Base-by-base conservation (phyloP, 2,888 invertebrate species). In the Callosobruchus maculatus region DNA sequence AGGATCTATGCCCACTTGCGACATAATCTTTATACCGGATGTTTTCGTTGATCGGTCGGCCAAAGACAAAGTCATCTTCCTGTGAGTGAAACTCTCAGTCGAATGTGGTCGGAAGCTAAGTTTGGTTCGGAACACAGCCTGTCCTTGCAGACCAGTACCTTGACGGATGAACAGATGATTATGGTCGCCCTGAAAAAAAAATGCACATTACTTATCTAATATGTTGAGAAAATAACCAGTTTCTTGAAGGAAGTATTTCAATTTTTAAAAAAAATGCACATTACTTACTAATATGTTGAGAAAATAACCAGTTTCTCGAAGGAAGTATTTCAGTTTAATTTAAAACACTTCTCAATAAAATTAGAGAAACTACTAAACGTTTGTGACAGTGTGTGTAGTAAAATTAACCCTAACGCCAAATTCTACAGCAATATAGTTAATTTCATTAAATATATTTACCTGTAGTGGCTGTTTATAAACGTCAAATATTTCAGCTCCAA, bases 401-500 rank as follows among this genome's bases (percentile, higher is more conserved):
- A n/a, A n/a, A n/a, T n/a, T n/a, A n/a, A n/a, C n/a, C n/a, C n/a
- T n/a, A n/a, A n/a, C n/a, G n/a, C n/a, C n/a, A n/a, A n/a, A n/a
- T n/a, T n/a, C n/a, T n/a, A n/a, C n/a, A n/a, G n/a, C n/a, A n/a
- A n/a, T n/a, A n/a, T n/a, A n/a, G n/a, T n/a, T n/a, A n/a, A n/a
- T n/a, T n/a, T n/a, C n/a, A n/a, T 1, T 21, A 21, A 18, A 5
- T 70, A 66, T 49, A 18, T 22, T 87, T 82, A 92, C 92, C 84
- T 95, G 95, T 20, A 97, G 87, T 0, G 97, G 96, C 86, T 98
- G 97, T 80, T 95, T 95, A 86, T 98, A 97, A 0, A 99, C 96
- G 86, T 99, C 99, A 86, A 99, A 99, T 80, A 99, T 97, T 90
- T 99, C 99, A 49, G 95, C 94, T 22, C 99, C 99, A 74, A 99